Percentiles rank a stretch among this genome's conserved stretches.
phyloP scores from a whole-genome alignment of 2,888 invertebrate genomes.

The Cryptosula pallasiana region DNA sequence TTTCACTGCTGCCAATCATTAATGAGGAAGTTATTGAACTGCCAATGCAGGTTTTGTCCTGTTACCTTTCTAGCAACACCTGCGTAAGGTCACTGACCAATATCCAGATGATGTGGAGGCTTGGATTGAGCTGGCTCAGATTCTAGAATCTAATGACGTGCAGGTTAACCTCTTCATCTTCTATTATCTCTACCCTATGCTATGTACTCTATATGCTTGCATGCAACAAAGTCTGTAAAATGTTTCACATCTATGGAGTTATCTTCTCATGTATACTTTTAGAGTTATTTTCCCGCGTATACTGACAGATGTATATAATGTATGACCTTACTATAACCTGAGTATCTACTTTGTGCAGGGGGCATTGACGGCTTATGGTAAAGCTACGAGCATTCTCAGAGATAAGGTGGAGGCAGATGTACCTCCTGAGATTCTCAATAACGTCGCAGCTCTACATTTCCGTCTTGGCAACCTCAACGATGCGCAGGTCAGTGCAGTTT shows the following conservation, averaged over 20 bases:
- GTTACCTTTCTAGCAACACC: conserved; percentile 63
- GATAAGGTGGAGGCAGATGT: conserved; percentile 90
- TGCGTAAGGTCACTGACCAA: conserved; percentile 88
- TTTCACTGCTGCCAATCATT: too few relatives aligned
- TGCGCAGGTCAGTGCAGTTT: conserved; percentile 63
- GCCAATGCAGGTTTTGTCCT: too few relatives aligned
- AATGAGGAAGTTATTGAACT: too few relatives aligned
- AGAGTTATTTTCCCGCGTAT: too few relatives aligned
- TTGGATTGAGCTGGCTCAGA: conserved; percentile 98
- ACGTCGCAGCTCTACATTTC: conserved; percentile 84
- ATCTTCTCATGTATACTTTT: too few relatives aligned
- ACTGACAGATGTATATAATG: too few relatives aligned
- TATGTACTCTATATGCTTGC: too few relatives aligned
- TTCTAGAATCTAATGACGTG: conserved; percentile 86
- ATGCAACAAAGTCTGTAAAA: too few relatives aligned
- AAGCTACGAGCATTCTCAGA: conserved; percentile 83
- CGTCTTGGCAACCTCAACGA: conserved; percentile 79
- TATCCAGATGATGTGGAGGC: conserved; percentile 98
- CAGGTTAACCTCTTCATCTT: conserved; percentile 33
- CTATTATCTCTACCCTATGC: neutral
- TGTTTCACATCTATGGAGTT: too few relatives aligned
- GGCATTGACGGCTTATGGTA: conserved; percentile 85
- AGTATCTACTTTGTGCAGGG: too few relatives aligned
- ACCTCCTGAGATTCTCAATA: conserved; percentile 95
- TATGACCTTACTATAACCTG: too few relatives aligned